Evolutionary conservation across 2,797 vertebrate genomes (phyloP), one percentile per base, ranked within the genome.

Genomic region (Triplophysa yarkandensis): DNA sequence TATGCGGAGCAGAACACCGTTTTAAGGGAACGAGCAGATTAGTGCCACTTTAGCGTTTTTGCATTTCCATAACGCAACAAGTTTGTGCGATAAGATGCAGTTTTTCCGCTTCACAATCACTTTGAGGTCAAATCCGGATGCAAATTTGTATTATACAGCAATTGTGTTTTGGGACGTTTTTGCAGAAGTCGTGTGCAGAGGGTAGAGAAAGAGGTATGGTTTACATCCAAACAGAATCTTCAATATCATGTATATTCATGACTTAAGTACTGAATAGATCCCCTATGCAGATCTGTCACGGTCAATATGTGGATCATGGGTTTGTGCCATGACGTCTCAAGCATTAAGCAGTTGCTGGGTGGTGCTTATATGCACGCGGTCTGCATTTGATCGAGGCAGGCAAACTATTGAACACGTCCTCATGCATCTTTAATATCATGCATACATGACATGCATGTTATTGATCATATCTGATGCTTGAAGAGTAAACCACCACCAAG

Each of bases 21-120:
- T 74, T 43, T 75, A 34, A 44, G 23, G 66, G 23, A 58, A 73
- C 30, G 57, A 67, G n/a, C 69, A 48, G 64, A 52, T 55, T 25
- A 55, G 21, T 16, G 11, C 25, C 58, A 69, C 28, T 46, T 77
- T 77, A 82, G 77, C 73, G 75, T 74, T 81, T 65, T 50, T 67
- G 36, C 25, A 39, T 36, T 34, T 36, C 57, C 43, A 39, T 27
- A 71, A 71, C 0, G 30, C 43, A 62, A 27, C 32, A 62, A 9
- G 13, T 41, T 16, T 16, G 21, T 62, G 43, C 14, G 9, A 5
- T 6, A 11, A 71, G 50, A 48, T 27, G 57, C 21, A 36, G 48
- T 62, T 57, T n/a, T 48, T 32, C 57, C 58, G 39, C 54, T 58
- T 0, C 32, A 58, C 23, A 70, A 70, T 44, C 54, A 58, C 39